Conservation (phyloP, 2,797 vertebrate species). For the Acipenser oxyrinchus region DNA sequence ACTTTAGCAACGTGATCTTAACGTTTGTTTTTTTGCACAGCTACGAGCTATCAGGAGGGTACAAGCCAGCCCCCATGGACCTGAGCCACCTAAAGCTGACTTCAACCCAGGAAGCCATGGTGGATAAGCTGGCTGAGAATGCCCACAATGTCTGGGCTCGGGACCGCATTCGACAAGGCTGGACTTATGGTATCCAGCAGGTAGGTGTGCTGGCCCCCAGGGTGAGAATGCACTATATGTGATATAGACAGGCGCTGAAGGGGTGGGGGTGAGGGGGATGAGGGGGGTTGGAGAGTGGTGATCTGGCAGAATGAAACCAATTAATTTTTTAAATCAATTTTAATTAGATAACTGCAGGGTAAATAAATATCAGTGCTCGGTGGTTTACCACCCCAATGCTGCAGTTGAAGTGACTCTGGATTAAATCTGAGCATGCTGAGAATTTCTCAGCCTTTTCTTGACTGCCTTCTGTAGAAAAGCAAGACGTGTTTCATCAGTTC, state of each 20-base stretch:
- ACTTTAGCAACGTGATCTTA: background rate
- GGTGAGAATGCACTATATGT: background rate
- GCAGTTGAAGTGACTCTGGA: too few species aligned
- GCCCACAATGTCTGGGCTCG: constrained; percentile 94
- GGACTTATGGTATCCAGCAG: constrained; percentile 95
- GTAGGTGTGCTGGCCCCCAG: constrained; percentile 37
- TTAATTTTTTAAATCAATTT: constrained; percentile 11
- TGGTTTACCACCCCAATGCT: too few species aligned
- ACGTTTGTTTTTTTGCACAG: constrained; percentile 42
- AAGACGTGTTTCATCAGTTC: too few species aligned
- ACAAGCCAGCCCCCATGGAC: constrained; percentile 91
- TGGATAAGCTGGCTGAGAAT: constrained; percentile 91
- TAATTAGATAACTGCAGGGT: constrained; percentile 8
- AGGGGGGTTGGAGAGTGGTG: background rate
- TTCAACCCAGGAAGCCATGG: constrained; percentile 89
- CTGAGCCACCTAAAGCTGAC: constrained; percentile 84
- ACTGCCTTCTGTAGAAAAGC: too few species aligned
- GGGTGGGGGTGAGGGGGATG: background rate
- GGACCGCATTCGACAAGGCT: constrained; percentile 87
- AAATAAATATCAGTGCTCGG: too few species aligned
- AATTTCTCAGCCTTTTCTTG: too few species aligned
- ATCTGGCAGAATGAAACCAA: constrained; percentile 2
- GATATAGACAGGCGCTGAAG: background rate
- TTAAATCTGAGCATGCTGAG: too few species aligned
- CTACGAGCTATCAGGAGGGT: constrained; percentile 82